Percentiles rank a stretch among this genome's conserved stretches.
Evolutionary conservation across 2,888 invertebrate genomes (phyloP).

Genomic region (Neoaliturus tenellus): DNA sequence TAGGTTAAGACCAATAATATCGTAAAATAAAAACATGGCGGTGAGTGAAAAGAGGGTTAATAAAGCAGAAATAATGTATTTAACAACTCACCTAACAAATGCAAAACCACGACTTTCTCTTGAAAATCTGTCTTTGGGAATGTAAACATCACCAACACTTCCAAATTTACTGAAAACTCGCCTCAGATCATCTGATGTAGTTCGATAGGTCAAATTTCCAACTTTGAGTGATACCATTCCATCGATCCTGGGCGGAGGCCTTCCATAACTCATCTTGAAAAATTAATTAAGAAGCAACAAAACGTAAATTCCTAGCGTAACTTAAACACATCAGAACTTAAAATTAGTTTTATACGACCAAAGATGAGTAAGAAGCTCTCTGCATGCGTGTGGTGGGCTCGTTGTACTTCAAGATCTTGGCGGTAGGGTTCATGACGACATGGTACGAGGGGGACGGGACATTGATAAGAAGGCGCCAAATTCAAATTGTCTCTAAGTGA

Average conservation of each 20-base stretch:
- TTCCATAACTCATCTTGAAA: conserved; percentile 63
- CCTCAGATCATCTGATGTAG: conserved; percentile 67
- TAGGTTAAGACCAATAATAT: not conserved
- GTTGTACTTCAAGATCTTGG: conserved; percentile 40
- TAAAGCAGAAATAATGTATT: not conserved
- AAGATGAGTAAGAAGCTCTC: not conserved
- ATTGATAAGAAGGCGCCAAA: conserved; percentile 24
- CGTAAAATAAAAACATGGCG: not conserved
- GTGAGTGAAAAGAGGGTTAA: not conserved
- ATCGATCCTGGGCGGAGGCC: conserved; percentile 66
- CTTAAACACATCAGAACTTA: conserved; percentile 5
- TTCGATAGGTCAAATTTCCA: conserved; percentile 67
- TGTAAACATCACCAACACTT: conserved; percentile 68
- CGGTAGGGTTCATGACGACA: conserved; percentile 24
- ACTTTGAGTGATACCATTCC: conserved; percentile 68
- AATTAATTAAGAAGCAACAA: not conserved
- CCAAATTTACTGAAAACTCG: conserved; percentile 67
- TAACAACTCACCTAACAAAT: conserved; percentile 66
- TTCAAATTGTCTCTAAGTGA: conserved; percentile 10
- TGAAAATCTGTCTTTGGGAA: conserved; percentile 68
- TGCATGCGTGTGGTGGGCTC: not conserved
- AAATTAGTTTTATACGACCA: not conserved
- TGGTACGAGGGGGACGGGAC: not conserved
- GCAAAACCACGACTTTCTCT: conserved; percentile 68
- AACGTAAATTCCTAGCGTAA: not conserved